Percentiles rank a stretch among this genome's conserved stretches.
Conservation (phyloP, 1,140 invertebrate species). For the Drosophila obscura region DNA sequence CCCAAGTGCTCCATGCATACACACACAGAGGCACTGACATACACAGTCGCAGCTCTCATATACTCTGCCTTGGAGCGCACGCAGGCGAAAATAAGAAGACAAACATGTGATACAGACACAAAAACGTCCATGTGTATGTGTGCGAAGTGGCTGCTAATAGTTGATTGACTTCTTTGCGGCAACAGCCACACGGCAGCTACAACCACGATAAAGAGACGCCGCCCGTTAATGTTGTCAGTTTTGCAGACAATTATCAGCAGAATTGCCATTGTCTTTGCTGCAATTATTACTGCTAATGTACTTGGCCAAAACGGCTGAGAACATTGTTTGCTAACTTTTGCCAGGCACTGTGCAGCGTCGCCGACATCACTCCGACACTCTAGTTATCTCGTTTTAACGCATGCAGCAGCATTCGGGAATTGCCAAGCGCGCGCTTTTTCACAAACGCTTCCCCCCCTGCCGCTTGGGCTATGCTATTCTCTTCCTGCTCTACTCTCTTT, state of each 20-base stretch:
- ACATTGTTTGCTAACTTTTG: slow-evolving; percentile 52
- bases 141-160: slow-evolving; percentile 65
- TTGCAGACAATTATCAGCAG: slow-evolving; percentile 50
- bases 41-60: no score
- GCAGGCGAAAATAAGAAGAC: slow-evolving; percentile 81
- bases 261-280: slow-evolving; percentile 21
- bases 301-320: slow-evolving; percentile 19
- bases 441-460: slow-evolving; percentile 20
- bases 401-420: slow-evolving; percentile 35
- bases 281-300: slow-evolving; percentile 42
- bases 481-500: slow-evolving; percentile 27
- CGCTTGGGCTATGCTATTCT: slow-evolving; percentile 1
- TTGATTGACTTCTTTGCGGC: slow-evolving; percentile 77
- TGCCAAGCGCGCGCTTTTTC: slow-evolving; percentile 69
- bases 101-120: slow-evolving; percentile 83
- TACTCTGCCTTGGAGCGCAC: slow-evolving; percentile 15
- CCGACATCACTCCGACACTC: slow-evolving; percentile 31
- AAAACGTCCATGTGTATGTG: slow-evolving; percentile 37
- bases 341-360: slow-evolving; percentile 51
- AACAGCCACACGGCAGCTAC: slow-evolving; percentile 6
- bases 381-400: slow-evolving; percentile 75
- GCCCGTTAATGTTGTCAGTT: slow-evolving; percentile 56
- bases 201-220: slow-evolving; percentile 19
- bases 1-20: slow-evolving; percentile 66
- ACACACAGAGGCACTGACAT: slow-evolving; percentile 30